Conservation (phyloP, 2,113 vertebrate species). For the Sinocyclocheilus grahami region DNA sequence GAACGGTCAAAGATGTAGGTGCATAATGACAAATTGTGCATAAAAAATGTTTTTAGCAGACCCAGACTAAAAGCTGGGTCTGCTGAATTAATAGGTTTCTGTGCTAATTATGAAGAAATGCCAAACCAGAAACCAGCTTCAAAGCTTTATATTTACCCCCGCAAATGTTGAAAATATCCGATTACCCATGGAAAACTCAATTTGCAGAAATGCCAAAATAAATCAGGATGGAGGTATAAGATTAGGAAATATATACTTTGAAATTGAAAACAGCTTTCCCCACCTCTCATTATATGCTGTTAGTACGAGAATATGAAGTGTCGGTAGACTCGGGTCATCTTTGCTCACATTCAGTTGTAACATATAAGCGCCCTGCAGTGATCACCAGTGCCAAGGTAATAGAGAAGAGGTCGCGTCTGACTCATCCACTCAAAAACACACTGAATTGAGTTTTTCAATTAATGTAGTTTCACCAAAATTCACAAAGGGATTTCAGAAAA, state of each 20-base stretch:
- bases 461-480: constrained; percentile 2
- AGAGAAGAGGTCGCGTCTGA: constrained; percentile 12
- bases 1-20: background rate
- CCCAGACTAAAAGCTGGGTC: background rate
- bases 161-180: background rate
- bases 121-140: background rate
- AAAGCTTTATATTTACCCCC: constrained; percentile 2
- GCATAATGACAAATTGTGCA: background rate
- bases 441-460: constrained; percentile 14
- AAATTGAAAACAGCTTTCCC: background rate
- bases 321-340: background rate
- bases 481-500: constrained; percentile 24
- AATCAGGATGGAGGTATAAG: background rate
- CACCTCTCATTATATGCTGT: background rate
- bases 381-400: background rate
- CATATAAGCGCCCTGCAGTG: background rate
- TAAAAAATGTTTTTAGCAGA: background rate
- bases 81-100: background rate
- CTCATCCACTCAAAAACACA: constrained; percentile 30
- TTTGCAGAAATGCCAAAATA: background rate
- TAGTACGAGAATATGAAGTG: background rate
- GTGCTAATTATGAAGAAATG: background rate
- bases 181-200: background rate
- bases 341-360: constrained; percentile 8
- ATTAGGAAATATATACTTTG: background rate